These are phyloP conservation scores for Tyrannus savana DNA, from an alignment of 2,113 vertebrate species.

Conservation along the genomic window DNA sequence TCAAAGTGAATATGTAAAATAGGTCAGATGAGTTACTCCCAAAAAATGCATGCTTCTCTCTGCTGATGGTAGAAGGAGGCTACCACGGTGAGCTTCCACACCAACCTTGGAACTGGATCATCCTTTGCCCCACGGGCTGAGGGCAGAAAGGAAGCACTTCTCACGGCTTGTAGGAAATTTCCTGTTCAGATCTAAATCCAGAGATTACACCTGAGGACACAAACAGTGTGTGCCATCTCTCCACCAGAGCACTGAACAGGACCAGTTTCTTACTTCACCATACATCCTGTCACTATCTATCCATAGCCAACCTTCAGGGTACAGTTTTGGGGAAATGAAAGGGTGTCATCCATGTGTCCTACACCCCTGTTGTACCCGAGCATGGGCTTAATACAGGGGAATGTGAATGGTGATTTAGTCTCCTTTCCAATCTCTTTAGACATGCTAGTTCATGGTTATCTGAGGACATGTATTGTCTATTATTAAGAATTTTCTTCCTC, in stretches of 20 bases:
- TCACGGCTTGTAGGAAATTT: not conserved
- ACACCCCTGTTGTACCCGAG: fast-evolving
- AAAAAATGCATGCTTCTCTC: not conserved
- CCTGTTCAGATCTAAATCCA: not conserved
- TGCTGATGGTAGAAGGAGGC: not conserved
- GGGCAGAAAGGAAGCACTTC: not conserved
- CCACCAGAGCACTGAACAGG: not conserved
- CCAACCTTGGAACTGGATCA: not conserved
- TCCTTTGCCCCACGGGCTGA: not conserved
- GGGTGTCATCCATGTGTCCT: not conserved
- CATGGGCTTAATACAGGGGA: not conserved
- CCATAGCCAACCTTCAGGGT: not conserved
- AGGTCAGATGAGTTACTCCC: not conserved
- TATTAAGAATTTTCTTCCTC: not conserved
- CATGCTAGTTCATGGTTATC: not conserved
- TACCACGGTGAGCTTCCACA: fast-evolving
- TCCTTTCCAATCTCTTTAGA: not conserved
- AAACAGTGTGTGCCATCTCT: not conserved
- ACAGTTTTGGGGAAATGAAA: fast-evolving
- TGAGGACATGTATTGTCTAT: not conserved
- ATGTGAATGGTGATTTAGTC: not conserved
- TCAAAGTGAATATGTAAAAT: not conserved
- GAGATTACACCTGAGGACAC: not conserved
- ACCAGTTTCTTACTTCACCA: not conserved
- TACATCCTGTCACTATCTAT: not conserved